phyloP scores from a whole-genome alignment of 2,888 invertebrate species.

The Pristionchus exspectatus region DNA sequence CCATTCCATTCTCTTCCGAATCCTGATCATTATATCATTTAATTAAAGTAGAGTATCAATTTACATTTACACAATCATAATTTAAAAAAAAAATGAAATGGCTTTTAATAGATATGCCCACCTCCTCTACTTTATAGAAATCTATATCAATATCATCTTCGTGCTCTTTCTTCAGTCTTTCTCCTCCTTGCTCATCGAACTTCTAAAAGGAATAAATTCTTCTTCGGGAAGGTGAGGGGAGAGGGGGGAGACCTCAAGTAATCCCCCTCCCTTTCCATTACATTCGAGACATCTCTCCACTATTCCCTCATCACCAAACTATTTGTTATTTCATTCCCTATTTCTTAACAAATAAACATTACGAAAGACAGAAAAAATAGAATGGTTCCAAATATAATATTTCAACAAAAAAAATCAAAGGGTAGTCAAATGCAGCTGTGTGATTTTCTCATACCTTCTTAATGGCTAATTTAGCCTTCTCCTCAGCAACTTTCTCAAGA shows the following conservation, averaged over 20 bases:
- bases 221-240: not conserved
- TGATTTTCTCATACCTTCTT: slow-evolving; percentile 67
- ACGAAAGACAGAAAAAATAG: not conserved
- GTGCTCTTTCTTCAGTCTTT: slow-evolving; percentile 60
- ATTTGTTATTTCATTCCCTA: not conserved
- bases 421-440: slow-evolving; percentile 52
- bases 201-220: slow-evolving; percentile 57
- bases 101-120: not conserved
- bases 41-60: not conserved
- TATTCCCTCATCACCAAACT: not conserved
- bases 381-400: not conserved
- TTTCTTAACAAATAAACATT: not conserved
- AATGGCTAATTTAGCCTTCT: slow-evolving; percentile 76
- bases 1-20: slow-evolving; percentile 79
- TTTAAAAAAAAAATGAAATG: not conserved
- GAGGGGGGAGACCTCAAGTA: not conserved
- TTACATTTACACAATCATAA: not conserved
- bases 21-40: slow-evolving; percentile 68
- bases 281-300: not conserved
- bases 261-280: not conserved
- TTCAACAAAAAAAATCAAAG: not conserved
- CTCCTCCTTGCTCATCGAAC: slow-evolving; percentile 67
- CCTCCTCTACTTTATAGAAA: slow-evolving; percentile 72
- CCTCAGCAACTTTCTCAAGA: slow-evolving; percentile 84
- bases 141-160: slow-evolving; percentile 70